phyloP scores from a whole-genome alignment of 2,888 invertebrate species.

The Leptopilina syphax region DNA sequence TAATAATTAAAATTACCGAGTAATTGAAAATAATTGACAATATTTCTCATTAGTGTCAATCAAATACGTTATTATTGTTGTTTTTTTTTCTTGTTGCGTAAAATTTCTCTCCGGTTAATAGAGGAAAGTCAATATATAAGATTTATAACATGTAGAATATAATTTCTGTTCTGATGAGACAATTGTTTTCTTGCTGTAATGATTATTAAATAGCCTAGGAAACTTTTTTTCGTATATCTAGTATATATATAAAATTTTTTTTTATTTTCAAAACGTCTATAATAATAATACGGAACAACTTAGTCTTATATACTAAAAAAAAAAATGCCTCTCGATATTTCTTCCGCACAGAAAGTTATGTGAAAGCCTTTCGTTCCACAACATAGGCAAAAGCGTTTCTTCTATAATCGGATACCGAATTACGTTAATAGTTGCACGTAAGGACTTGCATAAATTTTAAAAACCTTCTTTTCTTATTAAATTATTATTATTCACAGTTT shows the following conservation, averaged over 20 bases:
- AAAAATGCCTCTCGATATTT: conserved; percentile 27
- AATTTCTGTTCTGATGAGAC: not conserved
- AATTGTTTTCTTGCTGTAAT: conserved; percentile 24
- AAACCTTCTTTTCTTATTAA: conserved; percentile 27
- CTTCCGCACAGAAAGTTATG: conserved; percentile 39
- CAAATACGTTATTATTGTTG: not conserved
- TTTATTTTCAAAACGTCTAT: not conserved
- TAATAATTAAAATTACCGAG: too few relatives aligned
- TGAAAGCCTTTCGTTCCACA: conserved; percentile 37
- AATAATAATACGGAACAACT: conserved; percentile 22
- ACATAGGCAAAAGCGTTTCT: conserved; percentile 24
- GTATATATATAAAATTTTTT: not conserved
- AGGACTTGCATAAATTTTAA: conserved; percentile 32
- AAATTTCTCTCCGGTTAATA: not conserved
- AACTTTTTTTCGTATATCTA: too few relatives aligned
- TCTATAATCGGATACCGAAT: conserved; percentile 24
- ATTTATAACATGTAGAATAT: not conserved
- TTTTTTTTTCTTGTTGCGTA: not conserved
- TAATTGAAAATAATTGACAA: too few relatives aligned
- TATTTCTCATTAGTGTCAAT: not conserved
- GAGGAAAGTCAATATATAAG: conserved; percentile 2
- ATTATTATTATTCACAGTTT: not conserved
- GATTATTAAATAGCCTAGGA: conserved; percentile 11
- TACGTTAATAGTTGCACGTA: conserved; percentile 32
- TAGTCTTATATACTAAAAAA: conserved; percentile 4